These are phyloP conservation scores for Myiotriccus ornatus DNA, from an alignment of 2,797 vertebrate species.

Conservation along the genomic window DNA sequence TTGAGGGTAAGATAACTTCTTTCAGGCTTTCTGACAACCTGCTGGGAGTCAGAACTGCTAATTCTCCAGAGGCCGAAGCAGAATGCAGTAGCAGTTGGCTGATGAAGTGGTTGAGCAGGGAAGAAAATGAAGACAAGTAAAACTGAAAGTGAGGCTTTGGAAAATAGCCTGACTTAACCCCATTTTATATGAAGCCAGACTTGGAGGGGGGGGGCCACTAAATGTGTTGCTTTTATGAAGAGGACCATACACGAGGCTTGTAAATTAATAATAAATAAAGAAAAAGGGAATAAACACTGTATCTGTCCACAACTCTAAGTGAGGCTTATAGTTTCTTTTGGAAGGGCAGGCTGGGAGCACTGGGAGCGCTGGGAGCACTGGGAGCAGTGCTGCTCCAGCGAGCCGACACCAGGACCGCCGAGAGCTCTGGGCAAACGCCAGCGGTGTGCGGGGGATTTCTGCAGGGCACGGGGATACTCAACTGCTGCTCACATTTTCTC, in stretches of 20 bases:
- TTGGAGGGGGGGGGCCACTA: not conserved
- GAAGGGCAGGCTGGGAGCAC: not conserved
- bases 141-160: conserved; percentile 23
- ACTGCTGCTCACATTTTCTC: not conserved
- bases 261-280: not conserved
- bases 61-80: not conserved
- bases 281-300: not conserved
- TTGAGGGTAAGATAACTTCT: not conserved
- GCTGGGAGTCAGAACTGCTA: not conserved
- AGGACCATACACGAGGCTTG: not conserved
- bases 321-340: not conserved
- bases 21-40: not conserved
- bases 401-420: not conserved
- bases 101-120: conserved; percentile 7
- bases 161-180: not conserved
- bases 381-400: not conserved
- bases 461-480: not conserved
- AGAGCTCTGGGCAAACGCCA: not conserved
- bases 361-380: not conserved
- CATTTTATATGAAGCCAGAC: not conserved
- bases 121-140: conserved; percentile 46
- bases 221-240: not conserved
- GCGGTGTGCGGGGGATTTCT: not conserved
- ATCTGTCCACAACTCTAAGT: not conserved
- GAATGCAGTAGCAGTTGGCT: conserved; percentile 31